Evolutionary conservation across 2,888 invertebrate species (phyloP).

Genomic region (Trichopoda pennipes): DNA sequence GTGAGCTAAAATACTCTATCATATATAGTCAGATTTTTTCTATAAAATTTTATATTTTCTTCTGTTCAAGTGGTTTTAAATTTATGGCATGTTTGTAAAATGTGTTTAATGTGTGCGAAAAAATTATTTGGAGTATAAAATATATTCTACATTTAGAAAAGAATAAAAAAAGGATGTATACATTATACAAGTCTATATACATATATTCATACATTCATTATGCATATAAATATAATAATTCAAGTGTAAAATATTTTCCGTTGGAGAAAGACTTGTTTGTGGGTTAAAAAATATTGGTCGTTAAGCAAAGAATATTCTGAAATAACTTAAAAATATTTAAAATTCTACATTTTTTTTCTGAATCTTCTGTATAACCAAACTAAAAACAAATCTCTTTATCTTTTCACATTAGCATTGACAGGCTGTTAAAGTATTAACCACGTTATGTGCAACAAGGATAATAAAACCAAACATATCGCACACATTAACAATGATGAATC

Average conservation of each 20-base stretch:
- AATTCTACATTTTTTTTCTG: too few species aligned
- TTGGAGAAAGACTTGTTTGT: background rate
- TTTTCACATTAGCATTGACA: too few species aligned
- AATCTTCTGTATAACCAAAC: too few species aligned
- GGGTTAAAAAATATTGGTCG: background rate
- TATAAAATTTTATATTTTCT: constrained; percentile 50
- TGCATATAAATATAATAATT: constrained; percentile 57
- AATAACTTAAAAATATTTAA: background rate
- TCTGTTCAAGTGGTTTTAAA: constrained; percentile 63
- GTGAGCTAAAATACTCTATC: background rate
- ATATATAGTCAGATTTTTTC: background rate
- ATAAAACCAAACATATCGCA: too few species aligned
- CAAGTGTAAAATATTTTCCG: constrained; percentile 56
- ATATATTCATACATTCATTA: constrained; percentile 10
- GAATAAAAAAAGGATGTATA: constrained; percentile 3
- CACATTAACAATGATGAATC: too few species aligned
- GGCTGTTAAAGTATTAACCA: too few species aligned
- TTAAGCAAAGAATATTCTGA: background rate
- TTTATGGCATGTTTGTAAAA: constrained; percentile 66
- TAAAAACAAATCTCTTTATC: too few species aligned
- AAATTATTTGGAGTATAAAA: constrained; percentile 41
- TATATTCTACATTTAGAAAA: constrained; percentile 19
- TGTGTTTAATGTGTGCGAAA: constrained; percentile 63
- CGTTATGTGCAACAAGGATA: too few species aligned
- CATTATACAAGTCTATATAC: too few species aligned